Conservation (phyloP, 2,797 vertebrate genomes). For the Loriculus beryllinus region DNA sequence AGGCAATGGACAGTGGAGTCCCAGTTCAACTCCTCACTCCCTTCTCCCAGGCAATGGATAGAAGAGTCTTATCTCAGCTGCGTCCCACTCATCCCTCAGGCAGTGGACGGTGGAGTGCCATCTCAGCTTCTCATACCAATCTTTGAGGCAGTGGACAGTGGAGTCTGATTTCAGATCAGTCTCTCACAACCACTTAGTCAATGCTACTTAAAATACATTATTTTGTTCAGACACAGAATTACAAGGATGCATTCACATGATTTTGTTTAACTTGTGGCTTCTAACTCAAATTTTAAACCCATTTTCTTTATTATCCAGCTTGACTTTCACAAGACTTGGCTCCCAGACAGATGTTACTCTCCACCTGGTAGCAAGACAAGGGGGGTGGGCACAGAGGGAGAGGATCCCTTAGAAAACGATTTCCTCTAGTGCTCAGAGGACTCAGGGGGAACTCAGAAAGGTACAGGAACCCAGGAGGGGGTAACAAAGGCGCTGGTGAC, state of each 20-base stretch:
- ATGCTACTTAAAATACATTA: neutral
- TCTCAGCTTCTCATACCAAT: neutral
- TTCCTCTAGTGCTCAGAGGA: neutral
- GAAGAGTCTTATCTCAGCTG: neutral
- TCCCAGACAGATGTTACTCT: neutral
- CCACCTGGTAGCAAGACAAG: neutral
- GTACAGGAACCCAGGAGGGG: neutral
- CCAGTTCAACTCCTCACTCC: neutral
- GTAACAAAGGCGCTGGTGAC: neutral
- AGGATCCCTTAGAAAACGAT: neutral
- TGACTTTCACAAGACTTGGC: neutral
- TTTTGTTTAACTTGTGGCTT: neutral
- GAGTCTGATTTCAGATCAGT: neutral
- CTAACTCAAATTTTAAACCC: neutral
- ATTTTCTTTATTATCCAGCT: neutral
- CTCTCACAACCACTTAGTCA: neutral
- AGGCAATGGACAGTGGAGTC: neutral
- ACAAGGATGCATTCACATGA: neutral
- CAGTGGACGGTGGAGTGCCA: neutral
- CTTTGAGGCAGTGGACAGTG: neutral
- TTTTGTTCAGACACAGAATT: neutral
- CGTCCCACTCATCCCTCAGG: neutral
- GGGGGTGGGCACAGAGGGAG: neutral
- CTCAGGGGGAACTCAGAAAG: neutral
- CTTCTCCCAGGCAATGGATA: neutral